Base-by-base conservation (phyloP, 2,113 vertebrate species). In the Pseudolaguvia tuberculata region DNA sequence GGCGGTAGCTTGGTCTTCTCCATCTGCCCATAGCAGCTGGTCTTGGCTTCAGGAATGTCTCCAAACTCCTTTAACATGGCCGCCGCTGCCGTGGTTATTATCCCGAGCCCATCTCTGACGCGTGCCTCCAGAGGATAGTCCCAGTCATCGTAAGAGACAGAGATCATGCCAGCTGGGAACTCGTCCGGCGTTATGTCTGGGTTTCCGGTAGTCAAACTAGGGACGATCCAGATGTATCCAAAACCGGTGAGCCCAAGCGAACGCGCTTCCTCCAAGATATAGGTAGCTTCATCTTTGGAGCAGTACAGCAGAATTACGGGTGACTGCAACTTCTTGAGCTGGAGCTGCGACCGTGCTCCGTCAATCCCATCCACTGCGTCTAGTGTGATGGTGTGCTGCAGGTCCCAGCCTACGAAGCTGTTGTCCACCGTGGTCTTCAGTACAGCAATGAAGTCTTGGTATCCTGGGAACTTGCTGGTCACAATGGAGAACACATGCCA, bases 321-420 rank as follows among this genome's bases (percentile, higher is more conserved):
- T 0, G 96, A 97, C 85, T 98, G 96, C 74, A 99, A 94, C 85
- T 95, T 99, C 90, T 98, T 99, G 74, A 99, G 84, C 90, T 98
- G 96, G 83, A 95, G 94, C 79, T 95, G 95, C 0, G 93, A 93
- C 77, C 92, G 92, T 48, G 92, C 93, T 77, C 70, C 70, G 4
- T 72, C 70, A 21, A 97, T 96, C 56, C 94, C 94, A 9, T 96
- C 94, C 79, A 95, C 91, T 0, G 95, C 94, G 66, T 99, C 97
- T 0, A 99, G 87, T 1, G 87, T 86, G 85, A 99, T 95, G 80
- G 94, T 72, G 0, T 94, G 95, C 89, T 98, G 94, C 90, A 99
- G 93, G 84, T 99, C 95, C 97, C 97, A 99, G 80, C 96, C 96
- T 81, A 99, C 95, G 73, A 98, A 99, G 83, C 96, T 99, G 80